Conservation (phyloP, 1,140 invertebrate genomes). For the Caenorhabditis remanei region DNA sequence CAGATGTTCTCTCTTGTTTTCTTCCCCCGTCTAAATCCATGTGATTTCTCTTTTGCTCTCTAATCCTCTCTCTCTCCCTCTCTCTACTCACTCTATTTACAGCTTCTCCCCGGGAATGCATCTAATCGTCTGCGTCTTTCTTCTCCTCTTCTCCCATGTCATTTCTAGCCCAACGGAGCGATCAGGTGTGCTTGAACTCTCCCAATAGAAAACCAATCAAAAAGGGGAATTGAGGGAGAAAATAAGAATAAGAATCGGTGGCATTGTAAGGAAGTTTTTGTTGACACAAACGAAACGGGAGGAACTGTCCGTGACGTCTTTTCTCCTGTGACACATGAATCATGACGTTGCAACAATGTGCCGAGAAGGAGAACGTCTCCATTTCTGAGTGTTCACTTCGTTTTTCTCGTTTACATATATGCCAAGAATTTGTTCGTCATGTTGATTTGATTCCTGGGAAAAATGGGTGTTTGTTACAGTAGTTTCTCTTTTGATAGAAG, state of each 20-base stretch:
- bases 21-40: not conserved
- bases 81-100: conserved; percentile 43
- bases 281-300: conserved; percentile 1
- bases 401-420: conserved; percentile 46
- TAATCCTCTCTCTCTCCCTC: conserved; percentile 13
- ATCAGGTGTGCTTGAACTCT: conserved; percentile 34
- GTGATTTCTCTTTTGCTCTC: conserved; percentile 37
- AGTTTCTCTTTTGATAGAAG: not conserved
- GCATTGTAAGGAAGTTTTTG: conserved; percentile 35
- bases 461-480: not conserved
- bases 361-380: conserved; percentile 13
- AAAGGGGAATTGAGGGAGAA: not conserved
- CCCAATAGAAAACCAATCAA: not conserved
- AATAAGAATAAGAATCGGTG: not conserved
- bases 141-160: conserved; percentile 27
- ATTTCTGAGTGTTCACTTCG: conserved; percentile 30
- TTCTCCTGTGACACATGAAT: conserved; percentile 36
- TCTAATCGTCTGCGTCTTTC: conserved; percentile 31
- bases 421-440: not conserved
- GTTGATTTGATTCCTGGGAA: not conserved
- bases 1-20: conserved; percentile 47
- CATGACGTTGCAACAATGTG: conserved; percentile 41
- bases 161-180: conserved; percentile 20
- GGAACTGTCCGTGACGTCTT: conserved; percentile 38
- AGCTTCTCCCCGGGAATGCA: conserved; percentile 33